Base-by-base conservation (phyloP, 2,888 invertebrate species). In the Morpho helenor region DNA sequence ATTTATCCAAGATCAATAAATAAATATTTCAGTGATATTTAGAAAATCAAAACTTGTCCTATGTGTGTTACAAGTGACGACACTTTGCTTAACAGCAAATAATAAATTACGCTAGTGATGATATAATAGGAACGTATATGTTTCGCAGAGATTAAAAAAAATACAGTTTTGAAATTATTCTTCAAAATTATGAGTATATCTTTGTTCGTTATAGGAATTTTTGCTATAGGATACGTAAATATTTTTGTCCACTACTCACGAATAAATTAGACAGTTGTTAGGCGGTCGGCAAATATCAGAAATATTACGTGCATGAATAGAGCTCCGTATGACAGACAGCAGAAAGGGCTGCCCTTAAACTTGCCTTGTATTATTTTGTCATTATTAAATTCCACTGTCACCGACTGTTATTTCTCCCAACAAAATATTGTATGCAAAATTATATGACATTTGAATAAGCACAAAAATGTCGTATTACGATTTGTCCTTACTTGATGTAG, bases 371-470 rank as follows among this genome's bases (percentile, higher is more conserved):
- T 90, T 90, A 90, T 90, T 90, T 90, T 90, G 90, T 90, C 89
- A 90, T 90, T 89, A 90, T 90, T 90, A 90, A 90, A 90, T 90
- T 90, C 90, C 80, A 75, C 81, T 87, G 90, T 90, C 90, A 88
- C 79, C 62, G 78, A 72, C 77, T 73, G 82, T 85, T 88, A 84
- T 88, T 90, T 84, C 80, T 77, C 74, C 79, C 77, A 82, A 83
- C 87, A 82, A 90, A 89, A 89, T 90, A 89, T 90, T 90, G 89
- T 89, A 90, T 90, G 90, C 89, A 89, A 90, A 89, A 86, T 84
- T 84, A 85, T 90, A 90, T 90, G 90, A 90, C 90, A 87, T 84
- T 84, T 89, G 88, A 90, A 90, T 89, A 85, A 89, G 80, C 79
- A 82, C 76, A 84, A 86, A 84, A 82, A 82, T 77, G 76, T 81